A percentile compares a stretch with the other conserved stretches of the same genome.
Conservation (phyloP, 2,113 vertebrate species). For the Daboia siamensis region DNA sequence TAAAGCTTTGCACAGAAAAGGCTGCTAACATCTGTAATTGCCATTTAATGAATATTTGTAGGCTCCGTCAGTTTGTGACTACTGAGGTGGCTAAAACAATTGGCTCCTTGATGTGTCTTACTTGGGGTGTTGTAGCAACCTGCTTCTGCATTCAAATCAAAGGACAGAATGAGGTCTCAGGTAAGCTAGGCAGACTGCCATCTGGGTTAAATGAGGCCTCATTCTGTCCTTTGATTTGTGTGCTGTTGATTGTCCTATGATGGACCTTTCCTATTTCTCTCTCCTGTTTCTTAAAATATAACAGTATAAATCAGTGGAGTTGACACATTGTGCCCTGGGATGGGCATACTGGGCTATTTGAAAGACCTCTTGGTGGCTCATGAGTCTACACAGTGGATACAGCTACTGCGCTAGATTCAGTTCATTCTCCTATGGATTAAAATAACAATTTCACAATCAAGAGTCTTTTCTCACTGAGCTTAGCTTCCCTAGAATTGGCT, state of each 20-base stretch:
- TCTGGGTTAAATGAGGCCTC: not conserved
- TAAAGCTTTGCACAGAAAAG: not conserved
- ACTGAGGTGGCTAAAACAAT: not conserved
- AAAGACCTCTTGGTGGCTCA: not conserved
- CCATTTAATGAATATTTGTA: not conserved
- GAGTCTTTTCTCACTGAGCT: not conserved
- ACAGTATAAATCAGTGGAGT: not conserved
- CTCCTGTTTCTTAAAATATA: not conserved
- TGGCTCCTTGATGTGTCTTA: not conserved
- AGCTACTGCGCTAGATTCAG: not conserved
- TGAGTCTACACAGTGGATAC: not conserved
- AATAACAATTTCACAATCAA: not conserved
- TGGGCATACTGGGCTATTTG: not conserved
- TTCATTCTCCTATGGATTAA: not conserved
- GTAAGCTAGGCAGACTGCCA: not conserved
- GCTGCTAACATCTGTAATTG: not conserved
- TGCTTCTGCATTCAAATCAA: not conserved
- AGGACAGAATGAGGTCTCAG: not conserved
- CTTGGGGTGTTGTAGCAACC: not conserved
- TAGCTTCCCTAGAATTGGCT: not conserved
- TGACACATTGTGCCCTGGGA: not conserved
- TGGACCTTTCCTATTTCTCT: not conserved
- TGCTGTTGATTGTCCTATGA: not conserved
- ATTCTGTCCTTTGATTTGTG: not conserved
- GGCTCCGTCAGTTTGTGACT: not conserved